These are phyloP conservation scores for Corythaeola cristata DNA, from an alignment of 2,113 vertebrate species.

Conservation along the genomic window DNA sequence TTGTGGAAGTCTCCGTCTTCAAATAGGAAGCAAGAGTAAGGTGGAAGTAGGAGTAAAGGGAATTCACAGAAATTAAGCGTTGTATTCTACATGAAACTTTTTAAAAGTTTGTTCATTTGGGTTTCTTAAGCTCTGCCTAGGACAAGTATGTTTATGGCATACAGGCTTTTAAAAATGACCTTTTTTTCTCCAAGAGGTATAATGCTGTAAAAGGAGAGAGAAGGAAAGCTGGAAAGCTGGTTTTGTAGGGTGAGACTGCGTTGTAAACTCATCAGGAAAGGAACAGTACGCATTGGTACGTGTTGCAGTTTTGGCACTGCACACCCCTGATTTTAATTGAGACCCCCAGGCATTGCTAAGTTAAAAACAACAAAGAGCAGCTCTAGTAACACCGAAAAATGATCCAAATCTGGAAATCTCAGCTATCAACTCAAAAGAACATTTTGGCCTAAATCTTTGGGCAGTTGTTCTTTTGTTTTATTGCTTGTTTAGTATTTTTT, in stretches of 20 bases:
- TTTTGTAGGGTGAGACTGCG: not conserved
- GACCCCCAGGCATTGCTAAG: not conserved
- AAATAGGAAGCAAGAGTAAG: not conserved
- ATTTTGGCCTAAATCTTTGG: not conserved
- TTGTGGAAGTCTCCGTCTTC: not conserved
- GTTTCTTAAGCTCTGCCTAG: not conserved
- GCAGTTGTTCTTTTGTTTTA: not conserved
- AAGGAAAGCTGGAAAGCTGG: not conserved
- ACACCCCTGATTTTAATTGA: not conserved
- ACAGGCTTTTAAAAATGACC: not conserved
- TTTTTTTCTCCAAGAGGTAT: not conserved
- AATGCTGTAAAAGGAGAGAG: not conserved
- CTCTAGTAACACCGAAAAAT: not conserved
- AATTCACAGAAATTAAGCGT: not conserved
- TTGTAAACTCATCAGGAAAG: not conserved
- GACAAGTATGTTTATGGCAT: not conserved
- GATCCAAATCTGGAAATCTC: not conserved
- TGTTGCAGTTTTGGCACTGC: not conserved
- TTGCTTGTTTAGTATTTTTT: not conserved
- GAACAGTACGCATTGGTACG: not conserved
- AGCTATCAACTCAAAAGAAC: not conserved
- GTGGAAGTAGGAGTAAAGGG: not conserved
- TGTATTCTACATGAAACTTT: not conserved
- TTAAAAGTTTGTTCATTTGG: not conserved
- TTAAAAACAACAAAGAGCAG: not conserved